These are phyloP conservation scores for Acridotheres tristis DNA, from an alignment of 2,797 vertebrate species.

Conservation along the genomic window DNA sequence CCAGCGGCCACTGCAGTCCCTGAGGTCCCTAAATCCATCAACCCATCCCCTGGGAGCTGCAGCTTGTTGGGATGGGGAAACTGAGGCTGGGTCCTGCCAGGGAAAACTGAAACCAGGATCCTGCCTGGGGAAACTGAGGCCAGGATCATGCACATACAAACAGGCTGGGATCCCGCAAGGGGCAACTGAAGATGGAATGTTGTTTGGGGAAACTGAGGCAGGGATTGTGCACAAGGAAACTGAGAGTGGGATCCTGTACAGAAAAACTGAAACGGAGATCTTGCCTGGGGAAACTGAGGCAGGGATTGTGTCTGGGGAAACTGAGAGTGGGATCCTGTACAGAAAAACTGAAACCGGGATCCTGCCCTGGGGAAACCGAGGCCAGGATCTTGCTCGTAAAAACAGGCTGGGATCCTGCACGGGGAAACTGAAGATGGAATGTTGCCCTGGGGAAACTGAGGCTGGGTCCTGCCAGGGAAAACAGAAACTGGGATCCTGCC, in stretches of 20 bases:
- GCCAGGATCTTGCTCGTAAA: too few relatives aligned
- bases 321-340: too few relatives aligned
- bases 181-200: too few relatives aligned
- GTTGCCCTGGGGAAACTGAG: background rate
- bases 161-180: rapidly evolving
- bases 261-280: too few relatives aligned
- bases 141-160: too few relatives aligned
- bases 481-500: too few relatives aligned
- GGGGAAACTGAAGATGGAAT: background rate
- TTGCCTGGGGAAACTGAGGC: too few relatives aligned
- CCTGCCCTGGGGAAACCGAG: background rate
- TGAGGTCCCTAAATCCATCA: background rate
- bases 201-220: background rate
- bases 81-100: background rate
- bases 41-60: background rate
- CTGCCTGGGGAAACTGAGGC: background rate
- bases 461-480: background rate
- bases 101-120: background rate
- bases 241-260: background rate
- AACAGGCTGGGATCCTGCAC: too few relatives aligned
- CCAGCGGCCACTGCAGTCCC: background rate
- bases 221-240: background rate
- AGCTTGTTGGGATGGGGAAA: background rate
- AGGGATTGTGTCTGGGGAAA: too few relatives aligned
- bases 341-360: too few relatives aligned